Evolutionary conservation across 1,140 invertebrate genomes (phyloP), one percentile per base, ranked within the genome.

Genomic region (Amyelois transitella): DNA sequence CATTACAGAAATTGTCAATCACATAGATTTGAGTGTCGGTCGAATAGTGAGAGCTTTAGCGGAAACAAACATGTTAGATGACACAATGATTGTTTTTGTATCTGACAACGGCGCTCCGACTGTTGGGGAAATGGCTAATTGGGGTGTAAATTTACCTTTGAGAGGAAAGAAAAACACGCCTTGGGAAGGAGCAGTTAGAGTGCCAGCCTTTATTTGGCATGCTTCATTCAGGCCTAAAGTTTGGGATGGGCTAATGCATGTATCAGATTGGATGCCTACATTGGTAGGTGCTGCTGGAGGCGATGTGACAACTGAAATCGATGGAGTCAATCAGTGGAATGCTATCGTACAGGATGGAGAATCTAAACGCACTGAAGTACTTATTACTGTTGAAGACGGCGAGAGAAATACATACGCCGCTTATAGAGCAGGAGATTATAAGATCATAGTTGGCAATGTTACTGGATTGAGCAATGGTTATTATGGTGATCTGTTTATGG

Each of bases 211-310:
- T 28, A 88, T 98, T 54, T 97, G 95, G 94, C 95, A 94, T 83
- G 92, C 94, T 0, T 71, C 90, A 61, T 82, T 92, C n/a, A 93
- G 47, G 80, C 90, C 52, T 79, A 91, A 64, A 73, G 91, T 75
- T 87, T 96, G 14, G 93, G 91, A 92, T 56, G 91, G 95, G 43
- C 81, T 97, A 44, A 93, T 97, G 77, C 95, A 96, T 66, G 91
- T 98, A 5, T 91, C 91, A n/a, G 97, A 98, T 80, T 97, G 96
- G 95, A 76, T 98, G 28, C 96, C 96, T 0, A 97, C 96, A 0
- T 82, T 98, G 19, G 18, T 73, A 18, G 61, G 73, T 10, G 82
- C 77, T n/a, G 75, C 72, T 18, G 82, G 81, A 5, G 79, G 75
- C 2, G 45, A 53, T 52, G 18, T 81, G 6, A 55, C 58, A 44